Evolutionary conservation across 2,888 invertebrate genomes (phyloP).

Genomic region (Machimus atricapillus): DNA sequence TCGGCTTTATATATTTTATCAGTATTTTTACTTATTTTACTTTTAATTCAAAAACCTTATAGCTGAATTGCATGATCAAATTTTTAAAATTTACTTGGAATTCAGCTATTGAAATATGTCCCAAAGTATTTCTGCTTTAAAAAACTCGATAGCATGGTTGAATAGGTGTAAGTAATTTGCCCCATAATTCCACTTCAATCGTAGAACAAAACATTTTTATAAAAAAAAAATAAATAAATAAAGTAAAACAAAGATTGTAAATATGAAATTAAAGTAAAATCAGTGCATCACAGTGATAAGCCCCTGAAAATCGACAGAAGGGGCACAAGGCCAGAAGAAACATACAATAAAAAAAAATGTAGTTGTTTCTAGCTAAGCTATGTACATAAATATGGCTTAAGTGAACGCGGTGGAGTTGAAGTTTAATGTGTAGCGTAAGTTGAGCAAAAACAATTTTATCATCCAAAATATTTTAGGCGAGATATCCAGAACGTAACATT

Average conservation of each 20-base stretch:
- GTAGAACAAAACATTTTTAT: not conserved
- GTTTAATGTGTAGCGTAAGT: not conserved
- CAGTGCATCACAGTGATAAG: slow-evolving; percentile 13
- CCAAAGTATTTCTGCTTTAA: not conserved
- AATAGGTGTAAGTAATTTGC: not conserved
- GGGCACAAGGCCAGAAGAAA: not conserved
- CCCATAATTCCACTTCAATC: not conserved
- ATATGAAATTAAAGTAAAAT: slow-evolving; percentile 3
- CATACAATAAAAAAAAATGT: not conserved
- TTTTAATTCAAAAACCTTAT: not conserved
- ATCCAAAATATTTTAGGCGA: not conserved
- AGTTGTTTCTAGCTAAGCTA: not conserved
- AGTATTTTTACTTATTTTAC: not conserved
- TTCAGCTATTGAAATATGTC: not conserved
- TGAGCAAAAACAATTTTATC: slow-evolving; percentile 10
- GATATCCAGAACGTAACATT: not conserved
- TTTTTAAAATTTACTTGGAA: not conserved
- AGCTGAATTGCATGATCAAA: not conserved
- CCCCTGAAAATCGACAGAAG: not conserved
- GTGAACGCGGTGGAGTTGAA: not conserved
- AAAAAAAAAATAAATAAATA: not conserved
- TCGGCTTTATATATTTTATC: not conserved
- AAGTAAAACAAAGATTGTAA: not conserved
- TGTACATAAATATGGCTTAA: not conserved
- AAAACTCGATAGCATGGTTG: not conserved